Conservation (phyloP, 2,888 invertebrate species). For the Synergus gifuensis region DNA sequence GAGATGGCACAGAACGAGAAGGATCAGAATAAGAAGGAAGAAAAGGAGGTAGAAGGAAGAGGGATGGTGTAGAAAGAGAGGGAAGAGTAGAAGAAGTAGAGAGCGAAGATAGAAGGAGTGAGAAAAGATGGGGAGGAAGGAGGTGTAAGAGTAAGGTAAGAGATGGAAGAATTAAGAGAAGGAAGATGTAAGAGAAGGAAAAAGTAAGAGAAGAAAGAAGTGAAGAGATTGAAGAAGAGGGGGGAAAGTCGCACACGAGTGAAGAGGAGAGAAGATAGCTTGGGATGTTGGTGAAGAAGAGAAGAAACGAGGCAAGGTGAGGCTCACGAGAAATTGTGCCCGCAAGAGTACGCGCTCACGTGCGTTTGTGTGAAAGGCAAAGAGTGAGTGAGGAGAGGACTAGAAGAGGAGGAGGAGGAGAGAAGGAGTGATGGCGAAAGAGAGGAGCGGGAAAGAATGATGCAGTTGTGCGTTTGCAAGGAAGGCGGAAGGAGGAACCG, state of each 20-base stretch:
- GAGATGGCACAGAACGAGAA: constrained; percentile 10
- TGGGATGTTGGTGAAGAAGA: constrained; percentile 32
- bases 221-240: background rate
- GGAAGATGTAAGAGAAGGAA: no score
- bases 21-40: background rate
- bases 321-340: background rate
- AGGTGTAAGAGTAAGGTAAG: constrained; percentile 12
- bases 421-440: constrained; percentile 52
- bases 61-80: constrained; percentile 15
- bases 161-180: background rate
- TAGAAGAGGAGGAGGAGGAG: constrained; percentile 47
- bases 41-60: constrained; percentile 10
- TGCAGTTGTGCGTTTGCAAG: constrained; percentile 77
- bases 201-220: constrained; percentile 4
- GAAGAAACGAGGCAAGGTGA: constrained; percentile 46
- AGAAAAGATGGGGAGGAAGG: background rate
- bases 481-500: constrained; percentile 78
- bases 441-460: constrained; percentile 68
- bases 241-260: constrained; percentile 1
- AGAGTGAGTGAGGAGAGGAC: constrained; percentile 49
- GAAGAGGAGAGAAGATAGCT: constrained; percentile 27
- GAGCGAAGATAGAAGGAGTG: background rate
- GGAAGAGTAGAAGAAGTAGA: constrained; percentile 8
- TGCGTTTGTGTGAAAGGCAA: constrained; percentile 43
- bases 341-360: constrained; percentile 54